Evolutionary conservation across 2,113 vertebrate genomes (phyloP).

Genomic region (Camelus bactrianus): DNA sequence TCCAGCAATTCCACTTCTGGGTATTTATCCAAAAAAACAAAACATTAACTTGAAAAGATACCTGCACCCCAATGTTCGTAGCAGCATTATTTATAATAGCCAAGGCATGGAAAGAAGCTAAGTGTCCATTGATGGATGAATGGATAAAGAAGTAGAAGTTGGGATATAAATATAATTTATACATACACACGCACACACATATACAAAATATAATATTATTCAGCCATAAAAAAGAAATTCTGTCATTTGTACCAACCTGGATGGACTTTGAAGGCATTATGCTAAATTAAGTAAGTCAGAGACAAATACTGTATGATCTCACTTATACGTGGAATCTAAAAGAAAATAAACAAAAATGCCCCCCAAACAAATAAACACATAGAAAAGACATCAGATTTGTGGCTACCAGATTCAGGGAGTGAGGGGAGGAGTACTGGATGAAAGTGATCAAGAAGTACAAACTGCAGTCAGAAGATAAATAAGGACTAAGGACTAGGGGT

Average conservation of each 20-base stretch:
- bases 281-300: background rate
- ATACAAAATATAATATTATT: background rate
- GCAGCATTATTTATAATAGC: background rate
- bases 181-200: background rate
- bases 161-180: background rate
- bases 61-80: background rate
- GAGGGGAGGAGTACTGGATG: background rate
- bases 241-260: background rate
- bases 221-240: background rate
- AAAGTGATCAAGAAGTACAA: background rate
- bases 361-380: background rate
- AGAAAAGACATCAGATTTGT: background rate
- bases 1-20: background rate
- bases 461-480: background rate
- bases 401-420: background rate
- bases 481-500: background rate
- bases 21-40: background rate
- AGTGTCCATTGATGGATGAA: background rate
- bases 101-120: background rate
- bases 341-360: background rate
- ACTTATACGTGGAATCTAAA: background rate
- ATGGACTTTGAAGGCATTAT: background rate
- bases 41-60: background rate
- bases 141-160: background rate
- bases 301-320: background rate